Base-by-base conservation (phyloP, 2,888 invertebrate genomes). In the Scotopteryx bipunctaria region DNA sequence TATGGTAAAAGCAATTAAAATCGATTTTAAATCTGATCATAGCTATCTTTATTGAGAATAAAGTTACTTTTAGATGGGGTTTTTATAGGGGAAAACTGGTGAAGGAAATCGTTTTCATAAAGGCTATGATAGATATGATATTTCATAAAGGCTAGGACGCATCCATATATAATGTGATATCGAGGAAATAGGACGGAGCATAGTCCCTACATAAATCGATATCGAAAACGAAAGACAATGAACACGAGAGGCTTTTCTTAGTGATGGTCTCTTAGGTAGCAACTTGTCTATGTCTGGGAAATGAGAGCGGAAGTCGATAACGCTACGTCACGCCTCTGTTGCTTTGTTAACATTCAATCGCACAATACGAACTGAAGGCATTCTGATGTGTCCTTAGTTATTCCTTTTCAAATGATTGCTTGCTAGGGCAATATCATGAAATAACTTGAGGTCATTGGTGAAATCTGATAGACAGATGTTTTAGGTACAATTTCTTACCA, bases 221-320 rank as follows among this genome's bases (percentile, higher is more conserved):
- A 21, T 21, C n/a, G 27, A n/a, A 29, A 29, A 29, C 2, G 13
- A 29, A 9, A 29, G n/a, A n/a, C n/a, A n/a, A n/a, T n/a, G n/a
- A n/a, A n/a, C n/a, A n/a, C n/a, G n/a, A n/a, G n/a, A n/a, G n/a
- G n/a, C n/a, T n/a, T n/a, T n/a, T n/a, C n/a, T n/a, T n/a, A n/a
- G n/a, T n/a, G n/a, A n/a, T n/a, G n/a, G n/a, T n/a, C n/a, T n/a
- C n/a, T 16, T 38, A n/a, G 13, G 35, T 41, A 5, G 14, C 19
- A 15, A 29, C 21, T 42, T 42, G 44, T 44, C 43, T 33, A 25
- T n/a, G 5, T 32, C 13, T 23, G 40, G 51, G 53, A 62, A 65
- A 55, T 37, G 61, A 55, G 59, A 54, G 51, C 71, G 67, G 68
- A 68, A 62, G 67, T 55, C 69, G 71, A 63, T 57, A 57, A 75